phyloP scores from a whole-genome alignment of 2,888 invertebrate species.

The Eurois occulta region DNA sequence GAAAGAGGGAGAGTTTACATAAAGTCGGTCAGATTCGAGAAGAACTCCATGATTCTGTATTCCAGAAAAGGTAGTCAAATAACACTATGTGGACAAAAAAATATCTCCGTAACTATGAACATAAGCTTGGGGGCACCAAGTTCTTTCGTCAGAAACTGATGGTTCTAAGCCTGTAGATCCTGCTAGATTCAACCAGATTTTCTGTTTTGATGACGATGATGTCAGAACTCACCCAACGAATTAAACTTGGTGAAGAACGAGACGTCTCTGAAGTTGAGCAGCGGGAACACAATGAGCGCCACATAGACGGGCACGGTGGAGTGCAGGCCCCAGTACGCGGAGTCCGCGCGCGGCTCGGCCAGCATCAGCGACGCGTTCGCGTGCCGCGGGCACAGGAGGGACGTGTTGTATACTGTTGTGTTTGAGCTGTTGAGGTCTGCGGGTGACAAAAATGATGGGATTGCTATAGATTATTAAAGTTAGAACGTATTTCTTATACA shows the following conservation, averaged over 20 bases:
- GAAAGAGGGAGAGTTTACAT: not conserved
- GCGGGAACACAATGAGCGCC: constrained; percentile 93
- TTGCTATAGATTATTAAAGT: not conserved
- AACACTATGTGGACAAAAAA: too few species aligned
- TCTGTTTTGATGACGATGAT: not conserved
- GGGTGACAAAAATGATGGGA: not conserved
- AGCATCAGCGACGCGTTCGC: constrained; percentile 73
- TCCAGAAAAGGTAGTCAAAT: not conserved
- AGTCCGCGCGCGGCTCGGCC: constrained; percentile 74
- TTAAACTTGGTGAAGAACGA: constrained; percentile 98
- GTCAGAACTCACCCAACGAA: constrained; percentile 93
- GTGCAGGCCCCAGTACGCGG: constrained; percentile 93
- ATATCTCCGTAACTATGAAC: not conserved
- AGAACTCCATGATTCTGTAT: not conserved
- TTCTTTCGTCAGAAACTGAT: too few species aligned
- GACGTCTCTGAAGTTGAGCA: constrained; percentile 96
- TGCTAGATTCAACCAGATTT: not conserved
- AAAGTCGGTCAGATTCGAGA: too few species aligned
- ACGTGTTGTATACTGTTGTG: constrained; percentile 72
- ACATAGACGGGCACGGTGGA: constrained; percentile 95
- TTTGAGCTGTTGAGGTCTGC: constrained; percentile 78
- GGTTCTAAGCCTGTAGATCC: too few species aligned
- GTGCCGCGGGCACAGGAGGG: constrained; percentile 86
- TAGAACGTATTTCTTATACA: not conserved
- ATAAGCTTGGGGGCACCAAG: too few species aligned